A percentile compares a stretch with the other conserved stretches of the same genome.
These are phyloP conservation scores for Phyto melanocephala DNA, from an alignment of 2,888 invertebrate species.

Conservation along the genomic window DNA sequence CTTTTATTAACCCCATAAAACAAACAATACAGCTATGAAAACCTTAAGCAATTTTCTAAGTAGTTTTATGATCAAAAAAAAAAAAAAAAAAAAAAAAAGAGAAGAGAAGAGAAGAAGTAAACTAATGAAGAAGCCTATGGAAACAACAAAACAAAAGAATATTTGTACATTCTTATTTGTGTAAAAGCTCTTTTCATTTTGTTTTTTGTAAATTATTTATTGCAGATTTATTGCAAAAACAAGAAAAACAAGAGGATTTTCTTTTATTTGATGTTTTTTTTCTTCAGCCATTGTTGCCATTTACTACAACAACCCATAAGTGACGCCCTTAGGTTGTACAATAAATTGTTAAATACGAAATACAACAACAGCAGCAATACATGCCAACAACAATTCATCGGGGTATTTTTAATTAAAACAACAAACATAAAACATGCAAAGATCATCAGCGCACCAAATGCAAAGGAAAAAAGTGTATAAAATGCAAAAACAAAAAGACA, in stretches of 20 bases:
- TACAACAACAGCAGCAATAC: background rate
- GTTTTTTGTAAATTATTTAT: background rate
- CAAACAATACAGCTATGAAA: background rate
- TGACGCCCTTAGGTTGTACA: conserved; percentile 12
- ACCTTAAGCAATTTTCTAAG: conserved; percentile 9
- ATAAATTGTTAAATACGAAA: background rate
- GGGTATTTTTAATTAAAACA: conserved; percentile 36
- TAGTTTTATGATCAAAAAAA: background rate
- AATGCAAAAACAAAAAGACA: background rate
- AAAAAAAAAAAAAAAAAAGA: background rate
- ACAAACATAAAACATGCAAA: conserved; percentile 35
- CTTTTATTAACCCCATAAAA: background rate
- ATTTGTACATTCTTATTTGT: background rate
- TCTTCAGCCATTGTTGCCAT: background rate
- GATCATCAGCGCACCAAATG: conserved; percentile 4
- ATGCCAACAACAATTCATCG: background rate
- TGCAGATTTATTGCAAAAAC: background rate
- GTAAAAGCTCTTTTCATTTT: background rate
- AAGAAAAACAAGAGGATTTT: background rate
- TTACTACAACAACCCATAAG: conserved; percentile 1
- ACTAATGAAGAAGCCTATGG: too few relatives aligned
- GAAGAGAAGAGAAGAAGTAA: too few relatives aligned
- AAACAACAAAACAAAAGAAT: background rate
- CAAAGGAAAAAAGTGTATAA: background rate
- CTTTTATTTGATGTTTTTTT: background rate